Percentiles rank a stretch among this genome's conserved stretches.
phyloP scores from a whole-genome alignment of 2,113 vertebrate genomes.

The Danio rerio region GRCz12tu NC_133176.1:28812001-28812500 shows the following conservation, averaged over 20 bases:
- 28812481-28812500: background rate
- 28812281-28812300: conserved; percentile 8
- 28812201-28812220: background rate
- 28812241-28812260: background rate
- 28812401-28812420: conserved; percentile 28
- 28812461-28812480: conserved; percentile 19
- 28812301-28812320: conserved; percentile 7
- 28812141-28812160: background rate
- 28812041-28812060: too few relatives aligned
- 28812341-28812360: conserved; percentile 11
- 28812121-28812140: background rate
- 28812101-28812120: background rate
- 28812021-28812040: too few relatives aligned
- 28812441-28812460: conserved; percentile 51
- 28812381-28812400: conserved; percentile 42
- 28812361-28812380: conserved; percentile 27
- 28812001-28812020: too few relatives aligned
- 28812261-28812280: background rate
- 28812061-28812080: too few relatives aligned
- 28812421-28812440: conserved; percentile 41
- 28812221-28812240: conserved; percentile 11
- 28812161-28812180: conserved; percentile 4
- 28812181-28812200: background rate
- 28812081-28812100: background rate
- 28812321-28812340: conserved; percentile 31